A percentile compares a stretch with the other conserved stretches of the same genome.
These are phyloP conservation scores for Camptogramma bilineatum DNA, from an alignment of 2,888 invertebrate species.

Conservation along the genomic window DNA sequence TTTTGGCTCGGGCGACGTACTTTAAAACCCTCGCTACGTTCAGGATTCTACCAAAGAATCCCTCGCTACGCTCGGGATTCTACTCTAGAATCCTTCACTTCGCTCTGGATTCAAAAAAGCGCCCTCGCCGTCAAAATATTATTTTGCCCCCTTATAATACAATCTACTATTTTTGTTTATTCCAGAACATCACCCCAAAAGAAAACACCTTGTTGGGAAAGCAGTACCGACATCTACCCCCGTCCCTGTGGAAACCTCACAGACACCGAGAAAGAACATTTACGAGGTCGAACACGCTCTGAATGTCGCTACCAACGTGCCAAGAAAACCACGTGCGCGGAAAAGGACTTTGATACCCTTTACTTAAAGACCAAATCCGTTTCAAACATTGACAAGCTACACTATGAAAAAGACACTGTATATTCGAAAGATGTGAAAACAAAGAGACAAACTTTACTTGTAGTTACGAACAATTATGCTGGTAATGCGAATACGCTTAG, in stretches of 20 bases:
- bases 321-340: slow-evolving; percentile 83
- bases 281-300: slow-evolving; percentile 87
- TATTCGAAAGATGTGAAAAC: slow-evolving; percentile 33
- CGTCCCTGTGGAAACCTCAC: slow-evolving; percentile 93
- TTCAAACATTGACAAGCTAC: slow-evolving; percentile 62
- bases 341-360: slow-evolving; percentile 89
- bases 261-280: slow-evolving; percentile 90
- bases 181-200: slow-evolving; percentile 81
- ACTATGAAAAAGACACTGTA: slow-evolving; percentile 13
- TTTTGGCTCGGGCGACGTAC: no score
- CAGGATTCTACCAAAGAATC: no score
- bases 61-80: no score
- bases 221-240: slow-evolving; percentile 92
- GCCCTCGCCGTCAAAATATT: no score
- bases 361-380: slow-evolving; percentile 86
- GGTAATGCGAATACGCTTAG: slow-evolving; percentile 86
- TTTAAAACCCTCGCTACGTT: no score
- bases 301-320: slow-evolving; percentile 87
- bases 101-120: no score
- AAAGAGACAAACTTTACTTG: slow-evolving; percentile 88
- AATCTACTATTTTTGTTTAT: slow-evolving; percentile 38
- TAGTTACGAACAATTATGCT: slow-evolving; percentile 88
- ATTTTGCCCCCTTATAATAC: no score
- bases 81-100: no score
- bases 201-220: slow-evolving; percentile 92